A percentile compares a stretch with the other conserved stretches of the same genome.
These are phyloP conservation scores for Pseudorectes ferrugineus DNA, from an alignment of 2,113 vertebrate species.

Conservation along the genomic window DNA sequence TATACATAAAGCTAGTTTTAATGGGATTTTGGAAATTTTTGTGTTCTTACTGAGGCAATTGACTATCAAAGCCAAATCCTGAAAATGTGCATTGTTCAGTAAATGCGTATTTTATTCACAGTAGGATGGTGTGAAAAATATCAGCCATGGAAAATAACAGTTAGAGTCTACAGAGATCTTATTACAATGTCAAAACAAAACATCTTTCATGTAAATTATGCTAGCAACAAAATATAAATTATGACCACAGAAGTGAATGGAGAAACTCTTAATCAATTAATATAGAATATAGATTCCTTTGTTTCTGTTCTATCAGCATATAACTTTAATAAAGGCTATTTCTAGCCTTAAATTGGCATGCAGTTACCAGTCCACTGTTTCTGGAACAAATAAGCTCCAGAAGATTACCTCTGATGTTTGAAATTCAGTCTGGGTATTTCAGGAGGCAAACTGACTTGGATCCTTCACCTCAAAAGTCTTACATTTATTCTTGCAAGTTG, in stretches of 20 bases:
- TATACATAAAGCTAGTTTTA: not conserved
- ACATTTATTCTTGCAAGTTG: not conserved
- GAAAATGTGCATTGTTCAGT: not conserved
- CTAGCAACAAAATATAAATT: not conserved
- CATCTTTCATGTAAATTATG: not conserved
- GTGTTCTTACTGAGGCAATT: not conserved
- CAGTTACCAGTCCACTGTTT: not conserved
- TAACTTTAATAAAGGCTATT: not conserved
- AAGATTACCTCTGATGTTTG: not conserved
- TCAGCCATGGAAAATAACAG: not conserved
- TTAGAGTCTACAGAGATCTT: not conserved
- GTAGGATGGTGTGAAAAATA: not conserved
- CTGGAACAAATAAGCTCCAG: not conserved
- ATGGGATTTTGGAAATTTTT: not conserved
- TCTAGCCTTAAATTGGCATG: not conserved
- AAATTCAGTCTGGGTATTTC: not conserved
- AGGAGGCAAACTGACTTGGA: not conserved
- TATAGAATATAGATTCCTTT: not conserved
- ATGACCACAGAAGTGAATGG: not conserved
- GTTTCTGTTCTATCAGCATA: not conserved
- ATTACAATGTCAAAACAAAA: not conserved
- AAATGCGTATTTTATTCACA: not conserved
- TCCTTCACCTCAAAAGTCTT: not conserved
- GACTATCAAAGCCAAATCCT: not conserved
- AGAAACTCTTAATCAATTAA: not conserved